Evolutionary conservation across 2,888 invertebrate genomes (phyloP), one percentile per base, ranked within the genome.

Genomic region (Torymus auratus): DNA sequence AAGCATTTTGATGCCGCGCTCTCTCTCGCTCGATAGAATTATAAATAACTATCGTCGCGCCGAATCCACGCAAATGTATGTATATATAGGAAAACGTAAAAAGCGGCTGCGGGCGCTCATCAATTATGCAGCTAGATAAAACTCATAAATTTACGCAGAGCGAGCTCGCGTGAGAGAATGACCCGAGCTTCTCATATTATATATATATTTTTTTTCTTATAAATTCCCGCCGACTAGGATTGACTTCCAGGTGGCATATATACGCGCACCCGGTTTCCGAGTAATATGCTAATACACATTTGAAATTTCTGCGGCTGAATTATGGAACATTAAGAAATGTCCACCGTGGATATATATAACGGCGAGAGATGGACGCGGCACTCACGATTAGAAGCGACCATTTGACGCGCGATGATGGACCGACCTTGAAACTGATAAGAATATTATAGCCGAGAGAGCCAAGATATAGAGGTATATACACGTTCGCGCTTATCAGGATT

Each of bases 401-500:
- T 71, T 80, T 71, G 80, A 80, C 75, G 56, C 70, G 70, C 56
- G 75, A 80, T 80, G 80, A 80, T 80, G 80, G 65, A 80, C 80
- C 71, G 70, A 52, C 79, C 74, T 69, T 69, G 60, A 55, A 56
- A 20, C 67, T 70, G 78, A 81, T 69, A 78, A 74, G 68, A n/a
- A 28, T 17, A 53, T 58, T 17, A 74, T 41, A 56, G 14, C 12
- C 17, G n/a, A 11, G 53, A 68, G 65, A 64, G 41, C 61, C 23
- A 20, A 64, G n/a, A 12, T n/a, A n/a, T n/a, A n/a, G n/a, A 58
- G 41, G 10, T 41, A 70, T 14, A 70, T 2, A 14, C 20, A 14
- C 13, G 4, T 55, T 55, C 73, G 68, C 78, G 82, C 81, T 83
- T 84, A 85, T 85, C 85, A 80, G 78, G 79, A 83, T 83, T 82